These are phyloP conservation scores for Hypothenemus hampei DNA, from an alignment of 1,140 invertebrate genomes.

Conservation along the genomic window DNA sequence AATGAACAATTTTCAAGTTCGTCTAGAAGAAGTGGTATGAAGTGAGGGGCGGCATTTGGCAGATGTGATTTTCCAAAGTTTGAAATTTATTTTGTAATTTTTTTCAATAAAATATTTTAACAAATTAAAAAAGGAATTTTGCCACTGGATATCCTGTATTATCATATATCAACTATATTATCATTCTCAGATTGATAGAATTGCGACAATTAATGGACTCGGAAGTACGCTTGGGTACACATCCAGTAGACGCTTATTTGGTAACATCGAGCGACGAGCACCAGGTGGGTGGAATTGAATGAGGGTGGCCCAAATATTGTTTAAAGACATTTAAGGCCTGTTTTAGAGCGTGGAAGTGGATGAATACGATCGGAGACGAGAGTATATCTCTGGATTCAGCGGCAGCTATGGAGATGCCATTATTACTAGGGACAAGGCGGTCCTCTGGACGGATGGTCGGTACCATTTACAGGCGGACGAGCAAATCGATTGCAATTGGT, in stretches of 20 bases:
- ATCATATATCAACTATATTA: too few species aligned
- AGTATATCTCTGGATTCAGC: constrained; percentile 82
- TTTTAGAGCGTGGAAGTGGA: constrained; percentile 61
- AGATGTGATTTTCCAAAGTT: too few species aligned
- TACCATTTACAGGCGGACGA: constrained; percentile 75
- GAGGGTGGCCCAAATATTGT: neutral
- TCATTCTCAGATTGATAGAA: constrained; percentile 47
- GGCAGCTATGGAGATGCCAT: constrained; percentile 77
- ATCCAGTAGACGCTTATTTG: constrained; percentile 67
- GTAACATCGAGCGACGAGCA: constrained; percentile 75
- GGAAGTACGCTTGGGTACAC: constrained; percentile 55
- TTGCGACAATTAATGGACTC: constrained; percentile 64
- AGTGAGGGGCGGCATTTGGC: too few species aligned
- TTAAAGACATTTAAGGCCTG: neutral
- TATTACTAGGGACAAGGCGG: constrained; percentile 68
- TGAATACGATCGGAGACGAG: constrained; percentile 68
- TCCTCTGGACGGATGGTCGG: constrained; percentile 85
- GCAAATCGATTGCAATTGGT: constrained; percentile 75
- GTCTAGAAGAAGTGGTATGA: too few species aligned
- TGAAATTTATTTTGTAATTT: too few species aligned
- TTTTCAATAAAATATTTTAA: too few species aligned
- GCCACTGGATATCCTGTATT: too few species aligned
- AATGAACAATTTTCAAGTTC: too few species aligned
- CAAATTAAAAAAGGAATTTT: too few species aligned
- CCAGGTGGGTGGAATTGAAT: constrained; percentile 52